Evolutionary conservation across 1,140 invertebrate genomes (phyloP), one percentile per base, ranked within the genome.

Genomic region (Chironomus tepperi): DNA sequence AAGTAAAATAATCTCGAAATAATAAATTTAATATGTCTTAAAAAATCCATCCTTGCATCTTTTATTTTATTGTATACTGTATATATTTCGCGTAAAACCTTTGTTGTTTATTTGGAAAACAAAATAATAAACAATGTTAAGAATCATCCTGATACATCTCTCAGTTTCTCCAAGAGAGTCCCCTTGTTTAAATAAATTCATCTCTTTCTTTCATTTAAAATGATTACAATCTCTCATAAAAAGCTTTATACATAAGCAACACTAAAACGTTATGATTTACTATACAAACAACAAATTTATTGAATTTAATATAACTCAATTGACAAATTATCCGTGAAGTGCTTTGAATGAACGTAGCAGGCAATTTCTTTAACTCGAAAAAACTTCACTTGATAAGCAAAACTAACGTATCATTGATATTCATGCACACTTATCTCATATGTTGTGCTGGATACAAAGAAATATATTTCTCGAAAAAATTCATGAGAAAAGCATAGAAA

Each of bases 261-360:
- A 57, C 12, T 57, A 57, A 57, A 10, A 57, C n/a, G 47, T 34
- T 34, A 57, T 57, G 47, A 57, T 57, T n/a, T n/a, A 57, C 47
- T n/a, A 57, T n/a, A 57, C 47, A 57, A 12, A 57, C 5, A 57
- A 57, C 12, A 57, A 15, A 47, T 47, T 47, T 47, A 10, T 57
- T 57, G n/a, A 57, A 57, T 57, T 57, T 57, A 57, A 57, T 57
- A 57, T 57, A 57, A 57, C 47, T 57, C 47, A 57, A 57, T 57
- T 57, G 47, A 57, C 47, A n/a, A 57, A 57, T 57, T 57, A 57
- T 57, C 47, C n/a, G n/a, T 57, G 12, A 15, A 10, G 15, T 47
- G 43, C 43, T 47, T 8, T 47, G 43, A 47, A 57, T 57, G 47
- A n/a, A 57, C 12, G n/a, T 57, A n/a, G 15, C 24, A 57, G 47